Conservation (phyloP, 2,888 invertebrate genomes). For the Xestia rhomboidea region DNA sequence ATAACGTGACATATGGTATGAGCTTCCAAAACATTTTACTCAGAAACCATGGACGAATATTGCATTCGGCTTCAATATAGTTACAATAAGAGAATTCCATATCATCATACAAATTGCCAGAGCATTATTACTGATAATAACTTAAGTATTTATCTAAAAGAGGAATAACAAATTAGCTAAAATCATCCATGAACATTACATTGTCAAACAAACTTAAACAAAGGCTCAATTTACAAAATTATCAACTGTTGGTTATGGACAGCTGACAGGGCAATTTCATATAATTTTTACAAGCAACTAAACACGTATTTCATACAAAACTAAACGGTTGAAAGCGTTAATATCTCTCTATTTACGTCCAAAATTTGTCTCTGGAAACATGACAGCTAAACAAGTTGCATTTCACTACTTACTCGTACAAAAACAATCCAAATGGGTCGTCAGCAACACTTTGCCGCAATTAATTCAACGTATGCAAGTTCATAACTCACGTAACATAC, state of each 20-base stretch:
- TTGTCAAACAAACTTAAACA: constrained; percentile 56
- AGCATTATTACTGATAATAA: constrained; percentile 19
- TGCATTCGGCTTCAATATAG: neutral
- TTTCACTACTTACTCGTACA: constrained; percentile 86
- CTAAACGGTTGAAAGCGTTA: constrained; percentile 73
- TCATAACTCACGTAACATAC: constrained; percentile 86
- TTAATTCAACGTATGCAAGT: constrained; percentile 88
- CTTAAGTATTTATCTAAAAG: neutral
- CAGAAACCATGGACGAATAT: neutral
- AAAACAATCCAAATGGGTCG: constrained; percentile 86
- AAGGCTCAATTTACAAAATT: constrained; percentile 40
- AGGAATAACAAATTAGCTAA: constrained; percentile 3
- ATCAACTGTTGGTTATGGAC: constrained; percentile 61
- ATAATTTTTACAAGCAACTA: constrained; percentile 68
- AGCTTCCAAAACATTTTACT: neutral
- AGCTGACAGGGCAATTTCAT: constrained; percentile 51
- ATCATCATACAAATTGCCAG: neutral
- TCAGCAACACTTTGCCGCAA: constrained; percentile 80
- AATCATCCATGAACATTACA: constrained; percentile 25
- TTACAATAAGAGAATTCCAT: neutral
- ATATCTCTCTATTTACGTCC: constrained; percentile 72
- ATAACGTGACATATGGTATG: neutral
- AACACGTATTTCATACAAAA: constrained; percentile 72
- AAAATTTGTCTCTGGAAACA: constrained; percentile 74
- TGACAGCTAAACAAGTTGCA: constrained; percentile 75